Evolutionary conservation across 1,140 invertebrate genomes (phyloP), one percentile per base, ranked within the genome.

Genomic region (Drosophila burlai): DNA sequence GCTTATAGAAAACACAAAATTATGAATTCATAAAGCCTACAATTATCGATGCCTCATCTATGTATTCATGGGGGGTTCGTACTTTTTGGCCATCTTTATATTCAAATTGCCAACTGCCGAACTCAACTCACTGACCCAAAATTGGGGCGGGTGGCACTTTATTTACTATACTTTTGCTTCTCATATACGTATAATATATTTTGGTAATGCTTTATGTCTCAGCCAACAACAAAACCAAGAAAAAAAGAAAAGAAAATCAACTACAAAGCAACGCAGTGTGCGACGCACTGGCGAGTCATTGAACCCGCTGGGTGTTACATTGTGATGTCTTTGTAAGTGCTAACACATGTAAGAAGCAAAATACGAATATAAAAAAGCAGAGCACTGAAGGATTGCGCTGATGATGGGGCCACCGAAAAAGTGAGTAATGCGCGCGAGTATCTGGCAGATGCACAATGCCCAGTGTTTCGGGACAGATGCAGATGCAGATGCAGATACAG

Each of bases 201-300:
- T 67, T 46, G 73, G 72, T 76, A 77, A 62, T 69, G 64, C 75
- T 55, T 78, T 69, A 61, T 78, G 50, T 78, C 54, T 76, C 55
- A 26, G 40, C 36, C 24, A 38, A 15, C 31, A 40, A 52, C 26
- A 50, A 52, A 52, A 29, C 26, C 26, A 52, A 7, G 9, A 31
- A 52, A 55, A 24, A 24, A 54, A 40, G 5, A 18, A 63, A 55
- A 68, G 43, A 34, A 67, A 45, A 34, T 67, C 45, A 57, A 50
- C 31, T 45, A 55, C 38, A 45, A 40, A 45, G 21, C 57, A 60
- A 60, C 24, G 57, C 57, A 45, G 13, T 45, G 13, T 45, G 47
- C 47, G 38, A 76, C 75, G 74, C 74, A 77, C 45, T 73, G 50
- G 76, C 67, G 55, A 79, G 76, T 79, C 76, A 79, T 79, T 79